Percentiles rank a stretch among this genome's conserved stretches.
These are phyloP conservation scores for Drosophila ambigua DNA, from an alignment of 1,140 invertebrate genomes.

Conservation along the genomic window DNA sequence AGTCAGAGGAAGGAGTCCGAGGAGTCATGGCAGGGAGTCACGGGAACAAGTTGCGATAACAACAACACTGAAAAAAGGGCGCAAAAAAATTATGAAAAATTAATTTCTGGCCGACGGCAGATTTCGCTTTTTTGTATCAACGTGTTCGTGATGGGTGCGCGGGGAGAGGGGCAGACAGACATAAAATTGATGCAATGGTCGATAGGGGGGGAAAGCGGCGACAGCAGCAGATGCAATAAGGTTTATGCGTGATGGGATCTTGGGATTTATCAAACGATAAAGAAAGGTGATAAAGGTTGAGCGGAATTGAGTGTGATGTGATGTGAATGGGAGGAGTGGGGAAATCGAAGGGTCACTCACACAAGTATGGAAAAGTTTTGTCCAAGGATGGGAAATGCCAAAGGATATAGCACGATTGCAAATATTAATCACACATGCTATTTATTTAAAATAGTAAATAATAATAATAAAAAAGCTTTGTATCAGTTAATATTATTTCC, in stretches of 20 bases:
- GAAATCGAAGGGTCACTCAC: too few relatives aligned
- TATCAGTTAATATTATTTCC: too few relatives aligned
- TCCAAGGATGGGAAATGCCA: too few relatives aligned
- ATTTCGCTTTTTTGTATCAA: slow-evolving; percentile 35
- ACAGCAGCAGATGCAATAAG: slow-evolving; percentile 18
- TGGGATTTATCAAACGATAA: slow-evolving; percentile 22
- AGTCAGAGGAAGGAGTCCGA: slow-evolving; percentile 24
- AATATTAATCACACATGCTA: too few relatives aligned
- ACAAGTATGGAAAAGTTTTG: too few relatives aligned
- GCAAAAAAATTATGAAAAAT: slow-evolving; percentile 83
- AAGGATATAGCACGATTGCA: too few relatives aligned
- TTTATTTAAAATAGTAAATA: too few relatives aligned
- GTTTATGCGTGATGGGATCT: slow-evolving; percentile 33
- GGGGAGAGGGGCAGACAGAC: slow-evolving; percentile 49
- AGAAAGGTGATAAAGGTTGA: slow-evolving; percentile 43
- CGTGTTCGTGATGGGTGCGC: too few relatives aligned
- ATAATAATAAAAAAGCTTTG: too few relatives aligned
- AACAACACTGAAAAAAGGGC: slow-evolving; percentile 66
- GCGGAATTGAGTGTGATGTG: slow-evolving; percentile 24
- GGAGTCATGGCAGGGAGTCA: slow-evolving; percentile 11
- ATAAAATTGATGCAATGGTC: slow-evolving; percentile 70
- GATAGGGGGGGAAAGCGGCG: slow-evolving; percentile 5
- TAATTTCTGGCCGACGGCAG: slow-evolving; percentile 79
- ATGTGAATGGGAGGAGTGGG: too few relatives aligned
- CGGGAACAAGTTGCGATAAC: slow-evolving; percentile 75